These are phyloP conservation scores for Epicauta chinensis DNA, from an alignment of 1,140 invertebrate species.

Conservation along the genomic window DNA sequence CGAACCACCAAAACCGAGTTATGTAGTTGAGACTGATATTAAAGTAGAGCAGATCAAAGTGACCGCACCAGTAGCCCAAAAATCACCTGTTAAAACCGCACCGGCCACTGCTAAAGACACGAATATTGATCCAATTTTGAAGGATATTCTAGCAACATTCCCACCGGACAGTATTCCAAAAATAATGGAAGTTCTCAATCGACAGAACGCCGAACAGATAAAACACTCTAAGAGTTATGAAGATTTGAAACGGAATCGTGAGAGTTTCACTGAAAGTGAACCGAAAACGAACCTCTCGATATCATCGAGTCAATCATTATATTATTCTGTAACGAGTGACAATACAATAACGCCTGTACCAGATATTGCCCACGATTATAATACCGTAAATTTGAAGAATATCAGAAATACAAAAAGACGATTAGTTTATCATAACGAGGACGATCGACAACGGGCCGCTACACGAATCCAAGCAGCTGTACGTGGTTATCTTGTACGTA, in stretches of 20 bases:
- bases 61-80: slow-evolving; percentile 11
- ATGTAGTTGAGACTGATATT: slow-evolving; percentile 31
- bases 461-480: slow-evolving; percentile 63
- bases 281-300: slow-evolving; percentile 6
- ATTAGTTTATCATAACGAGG: too few species aligned
- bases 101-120: too few species aligned
- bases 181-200: slow-evolving; percentile 40
- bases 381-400: slow-evolving; percentile 1
- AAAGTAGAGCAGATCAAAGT: slow-evolving; percentile 29
- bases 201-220: slow-evolving; percentile 31
- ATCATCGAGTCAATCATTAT: slow-evolving; percentile 4
- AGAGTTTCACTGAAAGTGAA: not conserved
- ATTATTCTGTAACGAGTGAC: slow-evolving; percentile 1
- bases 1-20: slow-evolving; percentile 20
- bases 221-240: too few species aligned
- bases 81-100: not conserved
- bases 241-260: too few species aligned
- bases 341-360: too few species aligned
- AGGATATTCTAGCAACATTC: slow-evolving; percentile 20
- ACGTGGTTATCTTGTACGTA: slow-evolving; percentile 73
- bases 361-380: not conserved
- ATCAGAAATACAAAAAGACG: not conserved
- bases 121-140: slow-evolving; percentile 1
- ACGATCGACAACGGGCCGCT: slow-evolving; percentile 45
- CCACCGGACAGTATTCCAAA: slow-evolving; percentile 36